phyloP scores from a whole-genome alignment of 2,888 invertebrate genomes.

The Sphaeridia pumilis region DNA sequence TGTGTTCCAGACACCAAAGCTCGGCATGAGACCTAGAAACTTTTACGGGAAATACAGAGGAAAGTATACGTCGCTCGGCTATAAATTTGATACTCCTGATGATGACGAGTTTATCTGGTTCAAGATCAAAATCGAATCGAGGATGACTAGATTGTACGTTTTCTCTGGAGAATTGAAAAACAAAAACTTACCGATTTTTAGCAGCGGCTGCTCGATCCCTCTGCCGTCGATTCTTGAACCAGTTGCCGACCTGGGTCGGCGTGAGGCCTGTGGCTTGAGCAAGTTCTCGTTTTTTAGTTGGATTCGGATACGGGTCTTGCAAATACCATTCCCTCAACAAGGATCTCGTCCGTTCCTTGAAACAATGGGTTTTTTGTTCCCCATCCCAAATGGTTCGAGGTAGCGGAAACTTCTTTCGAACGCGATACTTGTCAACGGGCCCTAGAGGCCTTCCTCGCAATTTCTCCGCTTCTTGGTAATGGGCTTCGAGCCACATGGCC shows the following conservation, averaged over 20 bases:
- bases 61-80: too few relatives aligned
- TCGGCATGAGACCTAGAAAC: too few relatives aligned
- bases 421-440: conserved; percentile 86
- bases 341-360: conserved; percentile 54
- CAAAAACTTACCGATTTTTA: conserved; percentile 73
- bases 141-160: too few relatives aligned
- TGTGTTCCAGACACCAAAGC: too few relatives aligned
- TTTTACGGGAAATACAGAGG: background rate
- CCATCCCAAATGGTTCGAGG: conserved; percentile 92
- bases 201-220: conserved; percentile 83
- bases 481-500: conserved; percentile 89
- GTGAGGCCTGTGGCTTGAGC: conserved; percentile 83
- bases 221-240: conserved; percentile 83
- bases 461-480: conserved; percentile 86
- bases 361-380: conserved; percentile 91
- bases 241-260: conserved; percentile 85
- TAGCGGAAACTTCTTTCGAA: conserved; percentile 83
- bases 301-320: conserved; percentile 94
- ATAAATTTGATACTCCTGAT: too few relatives aligned
- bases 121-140: too few relatives aligned
- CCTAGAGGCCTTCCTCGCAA: conserved; percentile 78
- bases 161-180: background rate
- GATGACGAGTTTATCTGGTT: too few relatives aligned
- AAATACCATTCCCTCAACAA: conserved; percentile 56
- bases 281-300: conserved; percentile 80